Evolutionary conservation across 2,888 invertebrate genomes (phyloP).

Genomic region (Laothoe populi): DNA sequence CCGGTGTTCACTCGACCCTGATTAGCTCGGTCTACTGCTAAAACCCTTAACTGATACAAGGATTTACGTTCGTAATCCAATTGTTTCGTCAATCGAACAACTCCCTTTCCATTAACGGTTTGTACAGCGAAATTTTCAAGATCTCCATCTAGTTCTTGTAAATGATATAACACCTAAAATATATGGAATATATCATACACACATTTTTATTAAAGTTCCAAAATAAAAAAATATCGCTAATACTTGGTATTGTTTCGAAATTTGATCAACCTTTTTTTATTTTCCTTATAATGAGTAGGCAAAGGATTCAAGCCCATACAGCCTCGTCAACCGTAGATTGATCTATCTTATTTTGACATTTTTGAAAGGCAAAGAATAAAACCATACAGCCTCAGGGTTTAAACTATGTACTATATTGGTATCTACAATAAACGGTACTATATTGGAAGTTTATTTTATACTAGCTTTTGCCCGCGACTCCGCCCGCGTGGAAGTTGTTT

Average conservation of each 20-base stretch:
- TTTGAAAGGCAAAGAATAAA: too few relatives aligned
- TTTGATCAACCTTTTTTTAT: too few relatives aligned
- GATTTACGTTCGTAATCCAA: constrained; percentile 95
- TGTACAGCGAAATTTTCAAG: constrained; percentile 91
- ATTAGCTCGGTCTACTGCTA: constrained; percentile 94
- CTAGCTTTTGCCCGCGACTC: too few relatives aligned
- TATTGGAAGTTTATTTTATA: too few relatives aligned
- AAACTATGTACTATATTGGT: too few relatives aligned
- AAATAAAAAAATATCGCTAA: neutral
- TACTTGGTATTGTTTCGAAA: neutral
- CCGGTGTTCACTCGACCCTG: constrained; percentile 94
- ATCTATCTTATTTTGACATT: too few relatives aligned
- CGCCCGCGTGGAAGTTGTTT: too few relatives aligned
- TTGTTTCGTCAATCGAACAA: constrained; percentile 89
- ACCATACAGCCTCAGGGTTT: too few relatives aligned
- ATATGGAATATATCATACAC: neutral
- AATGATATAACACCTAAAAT: constrained; percentile 91
- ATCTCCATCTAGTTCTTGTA: constrained; percentile 93
- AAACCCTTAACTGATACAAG: constrained; percentile 92
- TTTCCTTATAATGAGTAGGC: too few relatives aligned
- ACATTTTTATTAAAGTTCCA: neutral
- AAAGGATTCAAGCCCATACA: too few relatives aligned
- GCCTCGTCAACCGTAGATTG: too few relatives aligned
- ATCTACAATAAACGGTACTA: too few relatives aligned
- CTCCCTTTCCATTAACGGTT: constrained; percentile 93